A percentile compares a stretch with the other conserved stretches of the same genome.
Conservation (phyloP, 2,113 vertebrate genomes). For the Phrynocephalus versicolor region DNA sequence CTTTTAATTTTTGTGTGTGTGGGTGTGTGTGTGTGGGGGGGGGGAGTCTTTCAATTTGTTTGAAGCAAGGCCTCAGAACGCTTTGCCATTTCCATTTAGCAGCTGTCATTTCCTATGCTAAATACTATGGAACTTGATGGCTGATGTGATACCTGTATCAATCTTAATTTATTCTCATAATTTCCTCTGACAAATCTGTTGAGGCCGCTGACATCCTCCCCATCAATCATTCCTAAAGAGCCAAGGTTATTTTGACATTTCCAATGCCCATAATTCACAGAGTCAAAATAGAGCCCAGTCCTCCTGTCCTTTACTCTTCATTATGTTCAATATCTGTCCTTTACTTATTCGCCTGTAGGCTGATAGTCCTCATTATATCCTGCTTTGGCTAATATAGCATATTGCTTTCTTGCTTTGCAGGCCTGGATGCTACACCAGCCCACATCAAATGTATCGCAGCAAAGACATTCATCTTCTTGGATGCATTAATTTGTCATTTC, state of each 20-base stretch:
- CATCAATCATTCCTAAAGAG: conserved; percentile 5
- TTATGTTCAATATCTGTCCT: conserved; percentile 5
- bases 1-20: not conserved
- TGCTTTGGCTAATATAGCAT: conserved; percentile 15
- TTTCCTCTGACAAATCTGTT: conserved; percentile 25
- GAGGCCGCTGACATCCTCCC: not conserved
- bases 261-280: not conserved
- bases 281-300: not conserved
- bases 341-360: not conserved
- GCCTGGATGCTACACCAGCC: not conserved
- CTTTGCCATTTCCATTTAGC: conserved; percentile 4
- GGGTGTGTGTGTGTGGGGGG: too few relatives aligned
- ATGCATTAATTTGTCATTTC: not conserved
- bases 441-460: not conserved
- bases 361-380: conserved; percentile 11
- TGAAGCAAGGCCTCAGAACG: not conserved
- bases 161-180: conserved; percentile 33
- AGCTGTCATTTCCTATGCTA: not conserved
- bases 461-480: not conserved
- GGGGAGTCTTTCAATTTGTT: not conserved
- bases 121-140: conserved; percentile 6
- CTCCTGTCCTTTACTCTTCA: not conserved
- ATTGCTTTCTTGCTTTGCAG: not conserved
- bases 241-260: conserved; percentile 31
- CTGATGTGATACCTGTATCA: conserved; percentile 22